Percentiles rank a stretch among this genome's conserved stretches.
Conservation (phyloP, 2,113 vertebrate species). For the Aplodontia rufa region DNA sequence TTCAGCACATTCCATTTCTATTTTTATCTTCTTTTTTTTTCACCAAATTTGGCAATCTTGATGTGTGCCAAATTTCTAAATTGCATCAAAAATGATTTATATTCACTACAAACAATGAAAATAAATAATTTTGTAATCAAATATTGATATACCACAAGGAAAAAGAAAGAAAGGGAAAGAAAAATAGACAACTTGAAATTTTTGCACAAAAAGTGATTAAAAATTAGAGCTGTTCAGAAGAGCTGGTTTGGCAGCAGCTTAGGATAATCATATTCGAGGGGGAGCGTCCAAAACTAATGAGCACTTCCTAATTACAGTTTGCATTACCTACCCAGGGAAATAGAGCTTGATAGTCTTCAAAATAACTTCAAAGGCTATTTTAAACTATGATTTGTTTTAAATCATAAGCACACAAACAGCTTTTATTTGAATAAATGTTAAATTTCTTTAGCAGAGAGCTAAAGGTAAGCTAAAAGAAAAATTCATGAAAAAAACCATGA, state of each 20-base stretch:
- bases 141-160: not conserved
- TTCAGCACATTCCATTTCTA: constrained; percentile 3
- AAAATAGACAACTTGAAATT: not conserved
- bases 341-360: not conserved
- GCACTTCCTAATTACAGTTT: constrained; percentile 35
- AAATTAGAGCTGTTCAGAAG: constrained; percentile 1
- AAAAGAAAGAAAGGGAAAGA: not conserved
- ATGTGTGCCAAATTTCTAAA: constrained; percentile 17
- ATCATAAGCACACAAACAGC: not conserved
- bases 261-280: not conserved
- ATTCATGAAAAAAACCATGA: not conserved
- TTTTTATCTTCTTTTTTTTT: not conserved
- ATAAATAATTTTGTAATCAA: not conserved
- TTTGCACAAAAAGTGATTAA: not conserved
- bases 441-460: constrained; percentile 8
- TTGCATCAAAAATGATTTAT: not conserved
- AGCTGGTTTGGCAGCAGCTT: not conserved
- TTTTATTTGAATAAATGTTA: constrained; percentile 42
- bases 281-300: not conserved
- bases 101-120: not conserved
- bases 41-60: not conserved
- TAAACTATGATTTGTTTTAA: constrained; percentile 8
- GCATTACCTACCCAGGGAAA: not conserved
- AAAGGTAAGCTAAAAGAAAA: not conserved
- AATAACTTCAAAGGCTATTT: not conserved